Evolutionary conservation across 1,140 invertebrate species (phyloP), one percentile per base, ranked within the genome.

Genomic region (Leucophenga varia): DNA sequence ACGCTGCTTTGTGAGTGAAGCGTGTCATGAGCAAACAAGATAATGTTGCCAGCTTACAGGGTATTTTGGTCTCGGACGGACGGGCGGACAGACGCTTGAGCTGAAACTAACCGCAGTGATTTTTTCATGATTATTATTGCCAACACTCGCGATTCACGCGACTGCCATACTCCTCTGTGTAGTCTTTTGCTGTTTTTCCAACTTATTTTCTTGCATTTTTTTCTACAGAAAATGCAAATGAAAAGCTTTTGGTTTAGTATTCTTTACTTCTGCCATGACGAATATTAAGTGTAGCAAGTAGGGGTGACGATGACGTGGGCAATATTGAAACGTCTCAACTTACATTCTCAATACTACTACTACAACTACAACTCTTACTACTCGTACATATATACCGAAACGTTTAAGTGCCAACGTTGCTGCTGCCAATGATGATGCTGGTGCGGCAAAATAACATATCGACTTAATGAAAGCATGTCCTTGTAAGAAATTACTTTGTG

Each of bases 11-110:
- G n/a, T n/a, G n/a, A 36, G 36, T 21, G 47, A 49, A 63, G 63
- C 63, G 61, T 65, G 61, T 65, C 63, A 67, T 65, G 63, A 50
- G 56, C 63, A 67, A 65, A 65, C 63, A 65, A 65, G 63, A 67
- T 65, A 65, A 65, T 65, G 59, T 65, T 65, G 57, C n/a, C 63
- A 65, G 55, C 61, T 65, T 52, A 54, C 52, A 61, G 47, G 52
- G 58, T 63, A 59, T 59, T 67, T 65, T 65, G 63, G 58, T 50
- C n/a, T n/a, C 56, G 44, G 43, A 50, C 40, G 40, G 43, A 43
- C 22, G 14, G 36, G 31, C 38, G 12, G 31, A 20, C 12, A 8
- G 18, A n/a, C n/a, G n/a, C n/a, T n/a, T n/a, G n/a, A n/a, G n/a
- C n/a, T n/a, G n/a, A n/a, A n/a, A n/a, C n/a, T n/a, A n/a, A n/a